Evolutionary conservation across 2,113 vertebrate species (phyloP).

Genomic region (Lepisosteus oculatus): DNA sequence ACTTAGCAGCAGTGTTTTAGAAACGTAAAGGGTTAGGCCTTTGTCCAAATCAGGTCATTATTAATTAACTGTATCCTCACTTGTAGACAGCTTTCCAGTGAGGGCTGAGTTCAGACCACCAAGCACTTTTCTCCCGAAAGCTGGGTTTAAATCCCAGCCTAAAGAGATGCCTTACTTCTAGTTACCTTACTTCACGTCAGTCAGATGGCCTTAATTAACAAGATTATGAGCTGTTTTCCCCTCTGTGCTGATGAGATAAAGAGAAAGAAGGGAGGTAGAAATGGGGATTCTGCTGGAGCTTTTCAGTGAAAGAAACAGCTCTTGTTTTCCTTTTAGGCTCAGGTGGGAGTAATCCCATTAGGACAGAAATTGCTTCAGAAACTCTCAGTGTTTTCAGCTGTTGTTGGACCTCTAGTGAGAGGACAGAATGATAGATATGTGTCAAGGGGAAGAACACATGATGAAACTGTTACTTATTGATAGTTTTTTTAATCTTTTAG

Average conservation of each 20-base stretch:
- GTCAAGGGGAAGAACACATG: slow-evolving; percentile 26
- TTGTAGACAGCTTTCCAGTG: neutral
- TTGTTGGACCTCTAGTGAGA: slow-evolving; percentile 27
- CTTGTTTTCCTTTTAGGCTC: neutral
- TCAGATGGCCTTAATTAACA: slow-evolving; percentile 12
- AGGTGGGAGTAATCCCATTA: slow-evolving; percentile 4
- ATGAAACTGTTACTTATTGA: slow-evolving; percentile 26
- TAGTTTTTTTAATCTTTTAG: slow-evolving; percentile 34
- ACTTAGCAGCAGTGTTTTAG: too few relatives aligned
- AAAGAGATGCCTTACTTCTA: neutral
- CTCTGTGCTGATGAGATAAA: neutral
- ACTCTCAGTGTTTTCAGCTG: slow-evolving; percentile 33
- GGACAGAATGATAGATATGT: slow-evolving; percentile 10
- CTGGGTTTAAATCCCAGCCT: neutral
- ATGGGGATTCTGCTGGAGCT: neutral
- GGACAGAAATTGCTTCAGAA: slow-evolving; percentile 19
- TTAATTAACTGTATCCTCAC: neutral
- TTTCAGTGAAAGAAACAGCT: neutral
- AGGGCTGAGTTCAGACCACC: neutral
- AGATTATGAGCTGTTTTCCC: neutral
- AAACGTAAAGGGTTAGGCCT: neutral
- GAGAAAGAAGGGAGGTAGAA: neutral
- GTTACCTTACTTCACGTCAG: neutral
- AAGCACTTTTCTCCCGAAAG: neutral
- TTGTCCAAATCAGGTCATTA: neutral